Conservation (phyloP, 2,888 invertebrate species). For the Muscina levida region DNA sequence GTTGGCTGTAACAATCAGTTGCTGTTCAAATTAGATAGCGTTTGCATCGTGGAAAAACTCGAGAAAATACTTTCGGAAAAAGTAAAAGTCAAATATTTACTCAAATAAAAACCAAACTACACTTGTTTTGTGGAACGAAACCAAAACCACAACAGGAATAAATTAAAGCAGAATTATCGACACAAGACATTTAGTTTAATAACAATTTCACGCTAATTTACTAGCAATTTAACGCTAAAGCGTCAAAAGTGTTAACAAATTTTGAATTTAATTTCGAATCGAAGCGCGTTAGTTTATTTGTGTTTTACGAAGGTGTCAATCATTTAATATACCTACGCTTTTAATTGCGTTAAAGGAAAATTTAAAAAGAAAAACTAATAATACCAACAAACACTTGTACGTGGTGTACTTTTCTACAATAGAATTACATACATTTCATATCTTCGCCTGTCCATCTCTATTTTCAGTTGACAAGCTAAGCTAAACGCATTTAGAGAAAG, state of each 20-base stretch:
- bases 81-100: neutral
- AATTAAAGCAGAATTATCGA: too few relatives aligned
- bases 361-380: neutral
- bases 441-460: neutral
- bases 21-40: conserved; percentile 67
- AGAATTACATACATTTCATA: neutral
- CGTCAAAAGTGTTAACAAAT: neutral
- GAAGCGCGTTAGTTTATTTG: neutral
- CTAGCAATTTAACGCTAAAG: conserved; percentile 7
- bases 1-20: conserved; percentile 65
- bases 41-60: conserved; percentile 59
- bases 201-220: conserved; percentile 12
- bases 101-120: neutral
- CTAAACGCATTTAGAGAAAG: too few relatives aligned
- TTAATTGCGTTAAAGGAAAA: neutral
- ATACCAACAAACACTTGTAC: neutral
- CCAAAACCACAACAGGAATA: conserved; percentile 1
- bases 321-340: conserved; percentile 12
- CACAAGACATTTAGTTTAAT: too few relatives aligned
- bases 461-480: too few relatives aligned
- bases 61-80: conserved; percentile 7
- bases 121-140: neutral
- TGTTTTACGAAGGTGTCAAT: conserved; percentile 26
- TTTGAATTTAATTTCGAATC: neutral
- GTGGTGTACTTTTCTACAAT: neutral